Evolutionary conservation across 2,888 invertebrate genomes (phyloP).

Genomic region (Scrobipalpa costella): DNA sequence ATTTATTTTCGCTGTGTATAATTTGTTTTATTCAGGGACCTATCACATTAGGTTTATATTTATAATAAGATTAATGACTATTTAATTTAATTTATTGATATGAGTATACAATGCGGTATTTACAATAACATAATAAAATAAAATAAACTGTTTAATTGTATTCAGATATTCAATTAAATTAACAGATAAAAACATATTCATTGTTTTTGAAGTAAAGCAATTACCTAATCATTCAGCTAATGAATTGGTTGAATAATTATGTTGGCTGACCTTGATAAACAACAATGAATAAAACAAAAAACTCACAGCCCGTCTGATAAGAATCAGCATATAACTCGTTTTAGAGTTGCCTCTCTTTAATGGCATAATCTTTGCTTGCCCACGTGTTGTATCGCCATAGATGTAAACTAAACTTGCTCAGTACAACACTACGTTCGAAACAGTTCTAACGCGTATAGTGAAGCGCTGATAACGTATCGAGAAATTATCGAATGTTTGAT

Average conservation of each 20-base stretch:
- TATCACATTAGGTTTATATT: too few relatives aligned
- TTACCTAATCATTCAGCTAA: too few relatives aligned
- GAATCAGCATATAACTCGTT: neutral
- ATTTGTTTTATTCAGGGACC: too few relatives aligned
- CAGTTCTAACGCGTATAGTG: neutral
- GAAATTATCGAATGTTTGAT: constrained; percentile 1
- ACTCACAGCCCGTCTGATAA: neutral
- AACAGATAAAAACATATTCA: too few relatives aligned
- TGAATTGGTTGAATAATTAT: neutral
- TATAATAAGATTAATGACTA: too few relatives aligned
- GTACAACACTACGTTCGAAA: constrained; percentile 39
- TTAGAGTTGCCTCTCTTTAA: neutral
- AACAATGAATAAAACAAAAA: neutral
- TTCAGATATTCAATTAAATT: too few relatives aligned
- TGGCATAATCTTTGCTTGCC: constrained; percentile 49
- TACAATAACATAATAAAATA: too few relatives aligned
- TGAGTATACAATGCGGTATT: too few relatives aligned
- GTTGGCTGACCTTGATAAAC: neutral
- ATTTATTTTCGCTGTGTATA: too few relatives aligned
- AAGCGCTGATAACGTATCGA: constrained; percentile 20
- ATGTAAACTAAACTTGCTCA: constrained; percentile 48
- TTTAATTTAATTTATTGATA: too few relatives aligned
- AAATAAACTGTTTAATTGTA: too few relatives aligned
- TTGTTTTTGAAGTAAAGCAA: too few relatives aligned
- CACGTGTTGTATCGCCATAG: constrained; percentile 56